Evolutionary conservation across 2,888 invertebrate species (phyloP), one percentile per base, ranked within the genome.

Genomic region (Dione juno): DNA sequence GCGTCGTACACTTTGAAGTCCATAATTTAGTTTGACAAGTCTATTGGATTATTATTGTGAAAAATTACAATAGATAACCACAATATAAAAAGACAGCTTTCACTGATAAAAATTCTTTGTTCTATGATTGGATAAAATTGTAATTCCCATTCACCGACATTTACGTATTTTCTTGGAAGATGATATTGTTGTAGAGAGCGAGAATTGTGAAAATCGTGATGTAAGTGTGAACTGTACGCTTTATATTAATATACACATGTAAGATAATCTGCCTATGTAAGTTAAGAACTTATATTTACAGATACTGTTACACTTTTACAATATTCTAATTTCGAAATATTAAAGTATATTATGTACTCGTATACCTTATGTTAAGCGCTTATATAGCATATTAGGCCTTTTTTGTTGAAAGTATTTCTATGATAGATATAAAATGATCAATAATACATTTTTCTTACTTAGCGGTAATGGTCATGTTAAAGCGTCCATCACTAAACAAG

Each of bases 391-490:
- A 28, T 28, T 28, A 28, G 28, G 2, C 2, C 28, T 28, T 28
- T 3, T 28, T 3, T 28, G 28, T 28, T 28, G 28, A 3, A 28
- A 5, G 28, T 28, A 28, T 28, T 5, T n/a, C n/a, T n/a, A n/a
- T n/a, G n/a, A n/a, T n/a, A n/a, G n/a, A n/a, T n/a, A n/a, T n/a
- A n/a, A n/a, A n/a, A n/a, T n/a, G n/a, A n/a, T n/a, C n/a, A n/a
- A n/a, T n/a, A n/a, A n/a, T n/a, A n/a, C 35, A 45, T 28, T n/a
- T 28, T 61, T 59, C 75, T 94, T 94, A 98, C 97, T 96, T 97
- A 19, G 98, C 96, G 66, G 96, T 95, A 5, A 99, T 94, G 28
- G 97, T 96, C 35, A 97, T 96, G 21, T 94, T 94, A 61, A 99
- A 94, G 74, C 95, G 95, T 57, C 96, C 96, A 66, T 98, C 97